Evolutionary conservation across 2,888 invertebrate genomes (phyloP).

Genomic region (Heliconius hortense): DNA sequence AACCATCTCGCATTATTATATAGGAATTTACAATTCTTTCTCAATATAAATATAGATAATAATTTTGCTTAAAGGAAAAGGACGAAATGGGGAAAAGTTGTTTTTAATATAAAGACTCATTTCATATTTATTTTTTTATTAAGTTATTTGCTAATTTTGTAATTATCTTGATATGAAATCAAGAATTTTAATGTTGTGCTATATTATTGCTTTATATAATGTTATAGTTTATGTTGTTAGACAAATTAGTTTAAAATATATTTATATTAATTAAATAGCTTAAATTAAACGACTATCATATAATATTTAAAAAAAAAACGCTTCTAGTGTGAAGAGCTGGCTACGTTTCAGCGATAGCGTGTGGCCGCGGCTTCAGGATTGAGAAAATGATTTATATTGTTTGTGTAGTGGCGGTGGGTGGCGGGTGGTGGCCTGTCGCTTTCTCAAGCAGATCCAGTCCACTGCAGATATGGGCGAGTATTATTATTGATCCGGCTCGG

Average conservation of each 20-base stretch:
- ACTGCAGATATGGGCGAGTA: constrained; percentile 82
- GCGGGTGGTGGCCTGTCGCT: constrained; percentile 57
- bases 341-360: constrained; percentile 53
- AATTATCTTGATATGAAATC: too few relatives aligned
- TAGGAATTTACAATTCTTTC: too few relatives aligned
- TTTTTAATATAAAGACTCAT: too few relatives aligned
- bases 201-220: too few relatives aligned
- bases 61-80: too few relatives aligned
- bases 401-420: constrained; percentile 65
- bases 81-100: too few relatives aligned
- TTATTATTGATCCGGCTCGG: constrained; percentile 81
- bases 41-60: too few relatives aligned
- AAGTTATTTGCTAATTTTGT: too few relatives aligned
- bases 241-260: not conserved
- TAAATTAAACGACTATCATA: not conserved
- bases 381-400: constrained; percentile 81
- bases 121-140: too few relatives aligned
- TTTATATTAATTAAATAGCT: not conserved
- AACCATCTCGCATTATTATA: too few relatives aligned
- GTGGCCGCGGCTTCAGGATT: constrained; percentile 65
- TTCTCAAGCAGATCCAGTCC: constrained; percentile 80
- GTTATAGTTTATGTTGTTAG: not conserved
- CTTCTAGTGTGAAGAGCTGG: constrained; percentile 29
- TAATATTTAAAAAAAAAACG: not conserved
- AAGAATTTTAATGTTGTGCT: too few relatives aligned